Percentiles rank a stretch among this genome's conserved stretches.
These are phyloP conservation scores for Selenia dentaria DNA, from an alignment of 2,888 invertebrate species.

Conservation along the genomic window DNA sequence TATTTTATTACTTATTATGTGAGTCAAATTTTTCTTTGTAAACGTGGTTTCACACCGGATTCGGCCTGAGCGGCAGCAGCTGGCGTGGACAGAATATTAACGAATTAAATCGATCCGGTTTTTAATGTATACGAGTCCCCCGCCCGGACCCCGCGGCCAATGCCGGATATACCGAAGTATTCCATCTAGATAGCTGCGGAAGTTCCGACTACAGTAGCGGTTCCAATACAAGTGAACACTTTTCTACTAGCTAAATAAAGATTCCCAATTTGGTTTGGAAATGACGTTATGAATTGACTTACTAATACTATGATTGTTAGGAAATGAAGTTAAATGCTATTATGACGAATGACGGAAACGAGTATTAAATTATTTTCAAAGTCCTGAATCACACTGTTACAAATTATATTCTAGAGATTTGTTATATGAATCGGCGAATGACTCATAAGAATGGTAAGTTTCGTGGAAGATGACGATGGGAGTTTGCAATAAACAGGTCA, in stretches of 20 bases:
- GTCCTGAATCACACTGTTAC: conserved; percentile 12
- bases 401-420: conserved; percentile 9
- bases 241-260: conserved; percentile 17
- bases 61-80: conserved; percentile 26
- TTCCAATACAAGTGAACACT: conserved; percentile 15
- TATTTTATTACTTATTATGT: background rate
- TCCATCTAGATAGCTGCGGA: conserved; percentile 30
- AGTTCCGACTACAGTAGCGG: conserved; percentile 23
- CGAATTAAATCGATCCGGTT: conserved; percentile 46
- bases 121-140: conserved; percentile 29
- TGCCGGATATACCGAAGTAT: conserved; percentile 34
- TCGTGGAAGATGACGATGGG: conserved; percentile 24
- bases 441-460: conserved; percentile 15
- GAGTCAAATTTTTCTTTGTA: background rate
- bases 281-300: conserved; percentile 5
- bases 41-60: conserved; percentile 26
- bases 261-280: conserved; percentile 12
- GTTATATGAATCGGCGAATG: conserved; percentile 25
- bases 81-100: conserved; percentile 49
- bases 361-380: conserved; percentile 5
- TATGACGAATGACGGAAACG: conserved; percentile 12
- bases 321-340: background rate
- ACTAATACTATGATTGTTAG: too few species aligned
- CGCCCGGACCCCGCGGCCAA: too few species aligned
- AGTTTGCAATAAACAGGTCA: conserved; percentile 68